Percentiles rank a stretch among this genome's conserved stretches.
Evolutionary conservation across 2,888 invertebrate species (phyloP).

Genomic region (Cactoblastis cactorum): DNA sequence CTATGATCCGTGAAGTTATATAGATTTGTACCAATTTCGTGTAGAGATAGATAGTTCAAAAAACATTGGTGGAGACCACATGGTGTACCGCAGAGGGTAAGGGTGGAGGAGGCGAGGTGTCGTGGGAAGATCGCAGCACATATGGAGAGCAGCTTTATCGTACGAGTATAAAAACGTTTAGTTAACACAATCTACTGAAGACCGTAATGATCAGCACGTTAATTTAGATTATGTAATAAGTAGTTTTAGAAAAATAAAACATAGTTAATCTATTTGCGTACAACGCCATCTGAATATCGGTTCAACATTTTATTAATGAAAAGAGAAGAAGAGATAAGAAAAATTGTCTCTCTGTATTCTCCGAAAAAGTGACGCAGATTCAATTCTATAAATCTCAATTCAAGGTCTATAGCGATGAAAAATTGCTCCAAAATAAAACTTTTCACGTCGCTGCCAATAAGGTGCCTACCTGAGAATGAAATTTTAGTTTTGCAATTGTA

Average conservation of each 20-base stretch:
- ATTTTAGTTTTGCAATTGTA: constrained; percentile 7
- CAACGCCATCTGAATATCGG: too few species aligned
- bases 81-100: constrained; percentile 44
- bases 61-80: constrained; percentile 57
- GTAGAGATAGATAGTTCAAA: constrained; percentile 38
- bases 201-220: constrained; percentile 49
- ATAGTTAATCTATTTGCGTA: too few species aligned
- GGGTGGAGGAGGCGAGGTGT: constrained; percentile 39
- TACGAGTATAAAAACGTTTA: constrained; percentile 66
- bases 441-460: constrained; percentile 32
- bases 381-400: too few species aligned
- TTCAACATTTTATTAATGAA: too few species aligned
- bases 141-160: constrained; percentile 75
- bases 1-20: constrained; percentile 24
- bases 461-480: constrained; percentile 16
- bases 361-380: too few species aligned
- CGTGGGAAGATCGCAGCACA: constrained; percentile 70
- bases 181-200: constrained; percentile 53
- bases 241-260: too few species aligned
- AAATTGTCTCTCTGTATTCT: too few species aligned
- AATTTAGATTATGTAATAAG: constrained; percentile 50
- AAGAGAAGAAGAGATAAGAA: too few species aligned
- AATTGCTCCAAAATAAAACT: constrained; percentile 15
- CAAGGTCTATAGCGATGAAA: background rate
- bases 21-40: constrained; percentile 24